These are phyloP conservation scores for Campoletis sonorensis DNA, from an alignment of 1,140 invertebrate species.

Conservation along the genomic window DNA sequence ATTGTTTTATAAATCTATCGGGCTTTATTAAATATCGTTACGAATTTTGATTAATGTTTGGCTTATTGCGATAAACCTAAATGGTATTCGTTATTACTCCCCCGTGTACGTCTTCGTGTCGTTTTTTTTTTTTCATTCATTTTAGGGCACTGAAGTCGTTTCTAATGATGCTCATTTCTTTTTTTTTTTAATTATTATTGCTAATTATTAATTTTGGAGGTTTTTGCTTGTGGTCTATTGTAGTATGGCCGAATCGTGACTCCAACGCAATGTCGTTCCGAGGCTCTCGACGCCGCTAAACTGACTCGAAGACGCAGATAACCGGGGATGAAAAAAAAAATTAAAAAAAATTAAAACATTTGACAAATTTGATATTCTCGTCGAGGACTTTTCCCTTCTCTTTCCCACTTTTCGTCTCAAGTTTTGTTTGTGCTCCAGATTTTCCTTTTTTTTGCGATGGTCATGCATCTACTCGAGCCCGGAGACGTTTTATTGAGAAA, in stretches of 20 bases:
- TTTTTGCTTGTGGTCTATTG: not conserved
- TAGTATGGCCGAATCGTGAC: constrained; percentile 19
- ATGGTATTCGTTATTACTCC: constrained; percentile 58
- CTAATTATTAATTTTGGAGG: not conserved
- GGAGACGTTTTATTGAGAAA: constrained; percentile 75
- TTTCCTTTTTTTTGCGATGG: constrained; percentile 54
- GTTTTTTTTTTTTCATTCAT: constrained; percentile 31
- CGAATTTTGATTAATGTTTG: not conserved
- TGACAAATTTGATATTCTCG: not conserved
- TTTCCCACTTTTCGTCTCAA: constrained; percentile 22
- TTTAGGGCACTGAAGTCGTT: constrained; percentile 36
- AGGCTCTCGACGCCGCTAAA: constrained; percentile 31
- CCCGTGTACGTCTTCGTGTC: constrained; percentile 69
- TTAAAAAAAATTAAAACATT: not conserved
- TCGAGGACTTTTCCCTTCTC: constrained; percentile 56
- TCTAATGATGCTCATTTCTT: not conserved
- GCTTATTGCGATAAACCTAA: constrained; percentile 50
- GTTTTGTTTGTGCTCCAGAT: constrained; percentile 20
- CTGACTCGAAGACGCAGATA: constrained; percentile 65
- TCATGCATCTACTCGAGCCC: constrained; percentile 70
- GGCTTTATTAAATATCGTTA: not conserved
- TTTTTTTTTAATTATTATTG: constrained; percentile 47
- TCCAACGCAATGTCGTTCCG: constrained; percentile 39
- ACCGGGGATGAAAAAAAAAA: constrained; percentile 50
- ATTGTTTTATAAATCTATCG: not conserved